Evolutionary conservation across 1,140 invertebrate species (phyloP), one percentile per base, ranked within the genome.

Genomic region (Macrosteles quadrilineatus): DNA sequence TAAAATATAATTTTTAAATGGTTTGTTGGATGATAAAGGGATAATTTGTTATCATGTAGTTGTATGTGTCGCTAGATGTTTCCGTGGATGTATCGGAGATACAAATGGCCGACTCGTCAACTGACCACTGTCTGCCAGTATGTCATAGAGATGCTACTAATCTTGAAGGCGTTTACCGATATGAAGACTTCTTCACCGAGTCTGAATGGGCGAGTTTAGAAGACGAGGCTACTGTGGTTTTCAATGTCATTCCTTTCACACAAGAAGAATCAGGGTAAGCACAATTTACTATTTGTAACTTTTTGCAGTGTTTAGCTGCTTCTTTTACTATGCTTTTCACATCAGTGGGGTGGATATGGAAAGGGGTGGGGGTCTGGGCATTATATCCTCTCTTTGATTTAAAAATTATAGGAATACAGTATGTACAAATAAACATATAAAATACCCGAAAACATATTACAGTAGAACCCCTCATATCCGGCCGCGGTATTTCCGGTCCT

Each of bases 221-320:
- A 11, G 47, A 50, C 6, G 47, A 50, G n/a, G 47, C 47, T 50
- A 9, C n/a, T 50, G 47, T 50, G 3, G 21, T 50, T n/a, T 50
- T 11, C 47, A n/a, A 50, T 23, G 4, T 50, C n/a, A 23, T 19
- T 3, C 47, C 47, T 50, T 50, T 50, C 21, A 50, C 47, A 19
- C 17, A 50, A 50, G 47, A 50, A 50, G 47, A 50, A n/a, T 50
- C 47, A 9, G 47, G 47, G 47, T 50, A 50, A 19, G n/a, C n/a
- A 50, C 47, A 50, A 23, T 50, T 50, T 23, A 19, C 47, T n/a
- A 11, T 43, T 43, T 11, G 36, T 43, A 11, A 17, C 9, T 11
- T 43, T 11, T 43, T 43, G 17, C 17, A 11, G 36, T 43, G 36
- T 11, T 17, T 11, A 43, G 9, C 9, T 17, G 9, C 17, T 11